Conservation (phyloP, 2,888 invertebrate genomes). For the Cataglyphis livida region DNA sequence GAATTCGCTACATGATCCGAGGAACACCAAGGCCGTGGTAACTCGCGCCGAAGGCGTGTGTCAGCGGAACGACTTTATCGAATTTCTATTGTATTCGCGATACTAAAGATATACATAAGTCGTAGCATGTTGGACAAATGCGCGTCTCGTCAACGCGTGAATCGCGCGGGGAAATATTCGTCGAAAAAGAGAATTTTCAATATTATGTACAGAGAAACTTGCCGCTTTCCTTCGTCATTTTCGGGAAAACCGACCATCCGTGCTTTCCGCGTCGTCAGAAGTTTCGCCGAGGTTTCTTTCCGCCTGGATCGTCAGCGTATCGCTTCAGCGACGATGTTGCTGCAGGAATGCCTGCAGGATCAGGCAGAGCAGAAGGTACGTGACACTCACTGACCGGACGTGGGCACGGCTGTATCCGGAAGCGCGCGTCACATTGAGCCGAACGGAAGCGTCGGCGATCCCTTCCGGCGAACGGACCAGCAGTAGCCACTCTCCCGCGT, state of each 20-base stretch:
- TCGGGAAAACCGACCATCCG: not conserved
- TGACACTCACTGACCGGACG: conserved; percentile 74
- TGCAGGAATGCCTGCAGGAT: conserved; percentile 70
- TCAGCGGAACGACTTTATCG: conserved; percentile 3
- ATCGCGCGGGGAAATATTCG: not conserved
- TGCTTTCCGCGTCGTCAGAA: conserved; percentile 17
- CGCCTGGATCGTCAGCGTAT: not conserved
- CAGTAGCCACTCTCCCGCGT: conserved; percentile 89
- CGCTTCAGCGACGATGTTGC: conserved; percentile 68
- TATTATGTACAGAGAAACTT: conserved; percentile 62
- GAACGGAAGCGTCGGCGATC: conserved; percentile 88
- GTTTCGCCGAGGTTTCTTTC: conserved; percentile 40
- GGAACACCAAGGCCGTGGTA: conserved; percentile 38
- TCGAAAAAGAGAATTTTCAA: conserved; percentile 19
- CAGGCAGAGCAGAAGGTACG: conserved; percentile 76
- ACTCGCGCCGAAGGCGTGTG: conserved; percentile 29
- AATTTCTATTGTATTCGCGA: conserved; percentile 25
- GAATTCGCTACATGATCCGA: conserved; percentile 23
- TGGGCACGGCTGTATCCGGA: conserved; percentile 80
- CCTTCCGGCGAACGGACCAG: conserved; percentile 89
- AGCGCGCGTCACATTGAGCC: conserved; percentile 88
- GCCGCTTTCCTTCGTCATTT: not conserved
- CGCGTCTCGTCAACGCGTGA: conserved; percentile 34
- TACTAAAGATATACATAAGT: conserved; percentile 1
- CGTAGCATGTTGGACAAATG: conserved; percentile 5